These are phyloP conservation scores for Sebastes oblongus DNA, from an alignment of 2,797 vertebrate genomes.

Conservation along the genomic window DNA sequence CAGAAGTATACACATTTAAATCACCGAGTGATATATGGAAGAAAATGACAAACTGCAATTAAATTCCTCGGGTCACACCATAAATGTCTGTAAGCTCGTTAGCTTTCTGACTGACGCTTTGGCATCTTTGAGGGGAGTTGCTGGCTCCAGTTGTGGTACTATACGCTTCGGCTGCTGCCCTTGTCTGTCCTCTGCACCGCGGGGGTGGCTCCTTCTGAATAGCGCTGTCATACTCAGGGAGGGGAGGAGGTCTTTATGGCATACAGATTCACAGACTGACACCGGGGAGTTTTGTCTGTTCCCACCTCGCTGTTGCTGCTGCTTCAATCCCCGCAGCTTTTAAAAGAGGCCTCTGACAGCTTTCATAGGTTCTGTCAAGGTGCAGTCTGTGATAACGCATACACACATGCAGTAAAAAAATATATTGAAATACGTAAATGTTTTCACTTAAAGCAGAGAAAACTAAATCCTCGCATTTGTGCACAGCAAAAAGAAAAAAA, in stretches of 20 bases:
- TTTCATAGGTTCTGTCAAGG: slow-evolving; percentile 47
- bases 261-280: slow-evolving; percentile 57
- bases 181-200: slow-evolving; percentile 68
- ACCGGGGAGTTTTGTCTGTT: slow-evolving; percentile 46
- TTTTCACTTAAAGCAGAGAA: slow-evolving; percentile 31
- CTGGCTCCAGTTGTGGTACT: slow-evolving; percentile 28
- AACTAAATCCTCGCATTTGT: slow-evolving; percentile 22
- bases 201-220: slow-evolving; percentile 53
- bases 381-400: slow-evolving; percentile 35
- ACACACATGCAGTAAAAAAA: background rate
- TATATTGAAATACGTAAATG: slow-evolving; percentile 23
- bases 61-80: slow-evolving; percentile 8
- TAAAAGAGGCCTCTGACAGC: slow-evolving; percentile 43
- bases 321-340: slow-evolving; percentile 48
- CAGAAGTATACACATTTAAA: slow-evolving; percentile 16
- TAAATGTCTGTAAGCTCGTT: slow-evolving; percentile 40
- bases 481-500: background rate
- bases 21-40: slow-evolving; percentile 4
- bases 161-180: slow-evolving; percentile 49
- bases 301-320: slow-evolving; percentile 23
- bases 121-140: slow-evolving; percentile 34
- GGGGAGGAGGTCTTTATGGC: slow-evolving; percentile 54
- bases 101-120: slow-evolving; percentile 48
- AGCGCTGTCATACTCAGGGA: slow-evolving; percentile 44
- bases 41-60: slow-evolving; percentile 32